These are phyloP conservation scores for Octomys mimax DNA, from an alignment of 2,797 vertebrate genomes.

Conservation along the genomic window DNA sequence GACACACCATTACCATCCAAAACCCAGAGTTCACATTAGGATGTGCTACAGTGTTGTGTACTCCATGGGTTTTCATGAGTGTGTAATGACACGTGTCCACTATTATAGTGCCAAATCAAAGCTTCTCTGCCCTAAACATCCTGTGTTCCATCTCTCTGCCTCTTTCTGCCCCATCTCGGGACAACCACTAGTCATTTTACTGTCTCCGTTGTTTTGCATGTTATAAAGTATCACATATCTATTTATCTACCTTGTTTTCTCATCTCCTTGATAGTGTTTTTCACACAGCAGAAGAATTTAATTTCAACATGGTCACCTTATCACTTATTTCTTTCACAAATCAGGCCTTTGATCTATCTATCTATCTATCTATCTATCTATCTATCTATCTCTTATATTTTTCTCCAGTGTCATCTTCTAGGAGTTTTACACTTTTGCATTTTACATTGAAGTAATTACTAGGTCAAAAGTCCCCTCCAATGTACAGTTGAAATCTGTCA, in stretches of 20 bases:
- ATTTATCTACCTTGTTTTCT: background rate
- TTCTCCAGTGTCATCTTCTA: conserved; percentile 9
- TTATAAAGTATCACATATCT: background rate
- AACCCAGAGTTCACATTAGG: background rate
- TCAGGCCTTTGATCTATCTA: background rate
- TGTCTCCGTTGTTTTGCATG: background rate
- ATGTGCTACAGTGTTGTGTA: background rate
- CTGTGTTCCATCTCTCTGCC: too few relatives aligned
- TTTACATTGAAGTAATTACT: background rate
- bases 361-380: too few relatives aligned
- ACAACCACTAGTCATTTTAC: background rate
- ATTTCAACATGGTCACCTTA: background rate
- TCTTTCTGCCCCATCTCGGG: background rate
- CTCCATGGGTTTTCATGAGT: background rate
- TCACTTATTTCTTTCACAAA: background rate
- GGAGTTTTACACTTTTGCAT: background rate
- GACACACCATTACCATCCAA: background rate
- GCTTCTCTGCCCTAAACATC: background rate
- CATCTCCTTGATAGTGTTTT: background rate
- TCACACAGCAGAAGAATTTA: background rate
- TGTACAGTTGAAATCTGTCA: background rate
- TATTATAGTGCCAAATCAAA: background rate
- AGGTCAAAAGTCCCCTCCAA: background rate
- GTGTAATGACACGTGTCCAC: background rate
- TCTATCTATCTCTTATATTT: background rate